Evolutionary conservation across 2,113 vertebrate genomes (phyloP).

Genomic region (Cavia porcellus): DNA sequence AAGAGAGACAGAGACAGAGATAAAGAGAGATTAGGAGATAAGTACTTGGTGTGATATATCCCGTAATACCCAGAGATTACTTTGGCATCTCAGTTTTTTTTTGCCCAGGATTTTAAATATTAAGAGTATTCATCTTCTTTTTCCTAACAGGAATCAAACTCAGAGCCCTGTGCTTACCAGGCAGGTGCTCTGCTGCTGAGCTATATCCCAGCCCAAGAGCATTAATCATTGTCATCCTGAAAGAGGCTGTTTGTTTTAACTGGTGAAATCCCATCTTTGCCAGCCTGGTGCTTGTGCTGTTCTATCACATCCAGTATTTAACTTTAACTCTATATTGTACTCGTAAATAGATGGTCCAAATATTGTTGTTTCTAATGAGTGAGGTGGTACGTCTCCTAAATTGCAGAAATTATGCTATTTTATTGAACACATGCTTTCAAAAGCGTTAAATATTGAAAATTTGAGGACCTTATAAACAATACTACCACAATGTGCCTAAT

Average conservation of each 20-base stretch:
- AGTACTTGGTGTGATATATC: neutral
- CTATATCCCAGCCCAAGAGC: too few relatives aligned
- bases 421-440: neutral
- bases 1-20: neutral
- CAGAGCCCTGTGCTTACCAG: too few relatives aligned
- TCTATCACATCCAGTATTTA: neutral
- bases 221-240: neutral
- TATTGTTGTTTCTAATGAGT: neutral
- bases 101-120: neutral
- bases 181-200: too few relatives aligned
- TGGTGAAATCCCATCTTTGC: neutral
- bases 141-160: too few relatives aligned
- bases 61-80: neutral
- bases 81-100: neutral
- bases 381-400: too few relatives aligned
- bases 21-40: neutral
- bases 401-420: neutral
- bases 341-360: neutral
- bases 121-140: too few relatives aligned
- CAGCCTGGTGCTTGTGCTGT: neutral
- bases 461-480: neutral
- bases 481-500: neutral
- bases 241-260: neutral
- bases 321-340: neutral
- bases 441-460: neutral